A percentile compares a stretch with the other conserved stretches of the same genome.
Conservation (phyloP, 2,113 vertebrate genomes). For the Mola mola region DNA sequence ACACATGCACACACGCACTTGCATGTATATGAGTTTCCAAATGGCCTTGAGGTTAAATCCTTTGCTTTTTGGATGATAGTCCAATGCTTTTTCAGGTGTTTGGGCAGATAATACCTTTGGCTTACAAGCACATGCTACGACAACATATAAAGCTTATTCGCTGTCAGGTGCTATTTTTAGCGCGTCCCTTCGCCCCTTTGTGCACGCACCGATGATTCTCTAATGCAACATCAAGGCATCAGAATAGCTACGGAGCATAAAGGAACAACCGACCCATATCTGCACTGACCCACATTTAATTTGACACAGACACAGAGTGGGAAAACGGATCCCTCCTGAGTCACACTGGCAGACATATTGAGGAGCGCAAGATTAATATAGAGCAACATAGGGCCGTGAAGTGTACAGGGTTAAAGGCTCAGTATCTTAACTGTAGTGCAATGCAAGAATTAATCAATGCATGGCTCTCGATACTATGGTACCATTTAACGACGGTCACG, state of each 20-base stretch:
- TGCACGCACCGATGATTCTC: neutral
- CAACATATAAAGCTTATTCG: slow-evolving; percentile 5
- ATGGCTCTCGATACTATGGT: no score
- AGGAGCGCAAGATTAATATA: slow-evolving; percentile 16
- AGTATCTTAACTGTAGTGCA: neutral
- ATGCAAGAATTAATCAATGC: no score
- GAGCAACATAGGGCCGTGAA: neutral
- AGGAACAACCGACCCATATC: slow-evolving; percentile 74
- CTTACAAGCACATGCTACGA: slow-evolving; percentile 2
- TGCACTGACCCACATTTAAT: slow-evolving; percentile 73
- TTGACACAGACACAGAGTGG: slow-evolving; percentile 41
- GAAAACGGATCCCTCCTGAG: slow-evolving; percentile 25
- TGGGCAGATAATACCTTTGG: neutral
- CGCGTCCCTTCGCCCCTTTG: neutral
- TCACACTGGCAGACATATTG: slow-evolving; percentile 27
- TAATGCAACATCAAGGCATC: slow-evolving; percentile 36
- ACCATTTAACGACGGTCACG: no score
- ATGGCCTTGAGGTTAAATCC: slow-evolving; percentile 20
- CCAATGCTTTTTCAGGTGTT: neutral
- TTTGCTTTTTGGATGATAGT: neutral
- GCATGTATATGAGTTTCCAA: slow-evolving; percentile 48
- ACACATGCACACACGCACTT: slow-evolving; percentile 22
- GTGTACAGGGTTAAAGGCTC: neutral
- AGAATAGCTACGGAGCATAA: slow-evolving; percentile 65
- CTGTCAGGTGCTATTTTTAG: slow-evolving; percentile 48